Evolutionary conservation across 2,888 invertebrate species (phyloP), one percentile per base, ranked within the genome.

Genomic region (Diplazon laetatorius): DNA sequence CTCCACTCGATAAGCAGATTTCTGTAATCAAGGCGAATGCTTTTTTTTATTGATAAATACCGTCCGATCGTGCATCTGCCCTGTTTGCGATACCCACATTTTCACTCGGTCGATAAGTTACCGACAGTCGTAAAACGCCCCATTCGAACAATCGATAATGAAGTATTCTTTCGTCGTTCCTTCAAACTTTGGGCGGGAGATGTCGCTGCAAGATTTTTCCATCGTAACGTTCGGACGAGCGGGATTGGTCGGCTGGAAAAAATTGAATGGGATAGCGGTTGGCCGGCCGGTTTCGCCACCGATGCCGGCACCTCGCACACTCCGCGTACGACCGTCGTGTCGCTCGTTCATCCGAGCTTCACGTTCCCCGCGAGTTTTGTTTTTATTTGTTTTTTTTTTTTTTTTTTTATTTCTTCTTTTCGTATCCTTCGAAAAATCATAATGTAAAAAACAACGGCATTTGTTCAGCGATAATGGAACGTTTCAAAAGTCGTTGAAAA

Each of bases 301-400:
- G 85, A n/a, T n/a, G 85, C 85, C 86, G 87, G 89, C 89, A 89
- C 86, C 89, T 85, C 82, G 89, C 87, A 89, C 89, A 89, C 86
- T 90, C 85, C 82, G 89, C 87, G 89, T 85, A 85, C 86, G 85
- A 85, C 85, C 87, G 89, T 85, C 88, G 89, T 82, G 87, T 83
- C 86, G 88, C 78, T 80, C 84, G 84, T 82, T 80, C n/a, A n/a
- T n/a, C 72, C 78, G 78, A 50, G 75, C 68, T n/a, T 63, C 63
- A 59, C 70, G 72, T 52, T 55, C 48, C n/a, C n/a, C 50, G 30
- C 62, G 62, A 55, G 78, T 79, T 80, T 80, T 76, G 20, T 69
- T 46, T 46, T n/a, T n/a, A n/a, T n/a, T n/a, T n/a, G n/a, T n/a
- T n/a, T n/a, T n/a, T n/a, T n/a, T n/a, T n/a, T n/a, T n/a, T n/a